A percentile compares a stretch with the other conserved stretches of the same genome.
Evolutionary conservation across 2,797 vertebrate genomes (phyloP).

Genomic region (Cirrhinus mrigala): DNA sequence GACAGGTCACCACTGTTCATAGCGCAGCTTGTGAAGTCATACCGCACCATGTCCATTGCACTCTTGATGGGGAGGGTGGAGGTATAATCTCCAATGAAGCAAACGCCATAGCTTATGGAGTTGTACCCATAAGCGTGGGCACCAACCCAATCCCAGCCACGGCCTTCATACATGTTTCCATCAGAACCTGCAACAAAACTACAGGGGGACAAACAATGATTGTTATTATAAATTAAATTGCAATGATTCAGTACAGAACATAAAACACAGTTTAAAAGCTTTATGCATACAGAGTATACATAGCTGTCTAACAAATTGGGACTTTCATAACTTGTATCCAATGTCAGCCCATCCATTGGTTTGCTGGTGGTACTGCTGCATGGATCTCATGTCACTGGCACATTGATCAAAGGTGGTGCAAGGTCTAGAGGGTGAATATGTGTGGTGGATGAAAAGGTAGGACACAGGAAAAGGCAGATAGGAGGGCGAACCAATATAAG

Average conservation of each 20-base stretch:
- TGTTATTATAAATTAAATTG: not conserved
- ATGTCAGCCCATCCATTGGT: constrained; percentile 86
- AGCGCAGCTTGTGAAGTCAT: constrained; percentile 79
- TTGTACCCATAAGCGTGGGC: constrained; percentile 89
- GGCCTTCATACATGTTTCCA: constrained; percentile 87
- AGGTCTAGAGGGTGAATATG: constrained; percentile 72
- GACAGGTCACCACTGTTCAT: constrained; percentile 68
- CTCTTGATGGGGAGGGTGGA: constrained; percentile 69
- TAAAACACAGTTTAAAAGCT: too few species aligned
- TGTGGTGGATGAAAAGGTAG: constrained; percentile 89
- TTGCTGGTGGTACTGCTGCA: constrained; percentile 90
- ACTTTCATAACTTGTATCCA: constrained; percentile 85
- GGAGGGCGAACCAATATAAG: constrained; percentile 82
- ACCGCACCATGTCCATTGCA: constrained; percentile 76
- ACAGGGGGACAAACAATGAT: not conserved
- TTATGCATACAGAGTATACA: too few species aligned
- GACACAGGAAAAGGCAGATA: constrained; percentile 79
- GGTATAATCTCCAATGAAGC: constrained; percentile 86
- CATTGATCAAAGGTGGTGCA: constrained; percentile 82
- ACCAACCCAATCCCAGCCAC: constrained; percentile 85
- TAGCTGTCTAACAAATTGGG: not conserved
- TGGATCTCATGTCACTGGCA: constrained; percentile 81
- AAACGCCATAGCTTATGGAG: constrained; percentile 81
- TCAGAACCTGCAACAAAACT: constrained; percentile 90
- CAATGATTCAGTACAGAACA: not conserved